Percentiles rank a stretch among this genome's conserved stretches.
Conservation (phyloP, 2,888 invertebrate genomes). For the Pheosia tremula region DNA sequence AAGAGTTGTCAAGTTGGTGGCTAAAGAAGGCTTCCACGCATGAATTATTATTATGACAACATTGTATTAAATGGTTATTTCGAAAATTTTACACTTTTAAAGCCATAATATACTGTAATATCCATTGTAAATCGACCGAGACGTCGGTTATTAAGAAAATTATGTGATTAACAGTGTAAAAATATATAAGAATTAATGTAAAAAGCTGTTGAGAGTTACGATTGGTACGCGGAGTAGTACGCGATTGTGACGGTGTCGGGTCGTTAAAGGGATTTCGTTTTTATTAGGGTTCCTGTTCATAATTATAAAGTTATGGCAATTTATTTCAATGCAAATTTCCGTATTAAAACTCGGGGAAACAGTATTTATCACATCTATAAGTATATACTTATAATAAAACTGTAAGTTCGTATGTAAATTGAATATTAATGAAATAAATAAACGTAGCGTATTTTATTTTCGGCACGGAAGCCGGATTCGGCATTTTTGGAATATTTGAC, state of each 20-base stretch:
- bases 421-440: too few relatives aligned
- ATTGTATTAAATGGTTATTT: slow-evolving; percentile 36
- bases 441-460: too few relatives aligned
- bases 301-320: slow-evolving; percentile 7
- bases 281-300: slow-evolving; percentile 17
- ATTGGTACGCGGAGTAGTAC: slow-evolving; percentile 15
- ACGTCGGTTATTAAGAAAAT: slow-evolving; percentile 39
- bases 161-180: slow-evolving; percentile 38
- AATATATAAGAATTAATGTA: slow-evolving; percentile 31
- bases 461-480: too few relatives aligned
- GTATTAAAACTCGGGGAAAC: slow-evolving; percentile 1
- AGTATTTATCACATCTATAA: neutral
- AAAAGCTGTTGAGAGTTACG: slow-evolving; percentile 30
- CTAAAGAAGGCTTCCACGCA: slow-evolving; percentile 9
- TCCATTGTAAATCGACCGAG: slow-evolving; percentile 34
- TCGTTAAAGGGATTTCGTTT: slow-evolving; percentile 16
- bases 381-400: neutral
- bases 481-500: too few relatives aligned
- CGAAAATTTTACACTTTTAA: slow-evolving; percentile 39
- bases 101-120: slow-evolving; percentile 41
- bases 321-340: neutral
- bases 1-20: neutral
- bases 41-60: slow-evolving; percentile 30
- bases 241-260: slow-evolving; percentile 16
- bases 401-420: too few relatives aligned